These are phyloP conservation scores for Gymnobelideus leadbeateri DNA, from an alignment of 2,113 vertebrate genomes.

Conservation along the genomic window DNA sequence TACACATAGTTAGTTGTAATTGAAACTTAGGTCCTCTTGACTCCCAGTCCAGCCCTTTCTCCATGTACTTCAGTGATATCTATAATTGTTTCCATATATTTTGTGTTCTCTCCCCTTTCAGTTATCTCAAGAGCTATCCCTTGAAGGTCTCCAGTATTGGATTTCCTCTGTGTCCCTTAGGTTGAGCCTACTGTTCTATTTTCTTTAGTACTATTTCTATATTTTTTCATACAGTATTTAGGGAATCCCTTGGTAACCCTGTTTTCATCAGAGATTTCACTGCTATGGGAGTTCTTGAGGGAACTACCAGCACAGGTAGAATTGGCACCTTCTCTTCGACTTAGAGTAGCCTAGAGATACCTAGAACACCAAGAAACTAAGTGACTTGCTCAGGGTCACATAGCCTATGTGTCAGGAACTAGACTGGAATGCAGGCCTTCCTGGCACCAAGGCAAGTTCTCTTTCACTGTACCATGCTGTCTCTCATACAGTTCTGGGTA, in stretches of 20 bases:
- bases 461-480: not conserved
- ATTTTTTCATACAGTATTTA: not conserved
- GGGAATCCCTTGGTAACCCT: not conserved
- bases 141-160: not conserved
- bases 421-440: not conserved
- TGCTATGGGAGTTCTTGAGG: not conserved
- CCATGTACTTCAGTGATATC: not conserved
- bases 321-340: not conserved
- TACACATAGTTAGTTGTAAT: no score
- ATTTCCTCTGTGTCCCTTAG: not conserved
- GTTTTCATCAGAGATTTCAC: not conserved
- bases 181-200: not conserved
- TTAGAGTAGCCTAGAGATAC: not conserved
- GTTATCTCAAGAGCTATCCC: not conserved
- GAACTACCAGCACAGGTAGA: not conserved
- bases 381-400: not conserved
- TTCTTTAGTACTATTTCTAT: not conserved
- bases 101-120: not conserved
- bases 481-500: not conserved
- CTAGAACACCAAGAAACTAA: not conserved
- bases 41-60: not conserved
- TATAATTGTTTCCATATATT: not conserved
- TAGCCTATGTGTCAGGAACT: not conserved
- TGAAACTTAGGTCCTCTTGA: not conserved
- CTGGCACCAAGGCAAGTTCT: not conserved